These are phyloP conservation scores for Bombus ignitus DNA, from an alignment of 1,140 invertebrate genomes.

Conservation along the genomic window DNA sequence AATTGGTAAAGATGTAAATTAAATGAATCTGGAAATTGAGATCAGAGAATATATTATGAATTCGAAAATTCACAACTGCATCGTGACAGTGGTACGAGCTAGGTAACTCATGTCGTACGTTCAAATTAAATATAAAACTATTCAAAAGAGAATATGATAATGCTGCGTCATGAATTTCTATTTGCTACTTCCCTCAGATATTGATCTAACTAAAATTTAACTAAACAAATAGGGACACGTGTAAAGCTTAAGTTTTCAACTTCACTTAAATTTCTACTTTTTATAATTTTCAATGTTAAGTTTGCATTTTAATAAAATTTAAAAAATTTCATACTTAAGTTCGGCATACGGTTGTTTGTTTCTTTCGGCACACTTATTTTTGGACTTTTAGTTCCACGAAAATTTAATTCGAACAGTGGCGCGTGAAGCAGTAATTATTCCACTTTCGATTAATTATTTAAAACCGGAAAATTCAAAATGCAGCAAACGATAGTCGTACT, in stretches of 20 bases:
- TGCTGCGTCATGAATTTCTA: background rate
- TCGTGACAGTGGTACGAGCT: background rate
- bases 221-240: too few species aligned
- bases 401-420: conserved; percentile 37
- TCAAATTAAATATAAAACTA: background rate
- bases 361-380: background rate
- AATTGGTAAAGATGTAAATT: background rate
- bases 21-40: background rate
- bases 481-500: background rate
- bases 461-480: conserved; percentile 20
- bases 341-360: background rate
- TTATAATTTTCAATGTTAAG: background rate
- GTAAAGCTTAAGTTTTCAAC: background rate
- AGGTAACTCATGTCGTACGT: background rate
- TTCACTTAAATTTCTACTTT: background rate
- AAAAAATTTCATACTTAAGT: background rate
- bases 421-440: conserved; percentile 18
- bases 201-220: background rate
- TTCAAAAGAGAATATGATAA: background rate
- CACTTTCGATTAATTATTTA: conserved; percentile 45
- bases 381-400: background rate
- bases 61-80: background rate
- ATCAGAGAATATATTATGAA: background rate
- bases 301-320: background rate
- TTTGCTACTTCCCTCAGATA: background rate